phyloP scores from a whole-genome alignment of 2,888 invertebrate species.

The Stenodera caucasica region DNA sequence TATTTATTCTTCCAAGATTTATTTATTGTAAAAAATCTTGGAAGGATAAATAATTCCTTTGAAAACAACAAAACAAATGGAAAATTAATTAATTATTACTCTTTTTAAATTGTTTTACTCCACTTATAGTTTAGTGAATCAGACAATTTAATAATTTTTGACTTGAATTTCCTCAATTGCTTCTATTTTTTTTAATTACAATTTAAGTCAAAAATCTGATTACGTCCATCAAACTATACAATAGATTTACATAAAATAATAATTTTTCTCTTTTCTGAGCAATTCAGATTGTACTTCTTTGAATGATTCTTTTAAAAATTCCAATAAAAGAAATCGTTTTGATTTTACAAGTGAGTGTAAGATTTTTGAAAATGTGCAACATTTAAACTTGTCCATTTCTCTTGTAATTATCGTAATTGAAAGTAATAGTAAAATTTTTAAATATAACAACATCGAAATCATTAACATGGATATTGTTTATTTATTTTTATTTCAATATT shows the following conservation, averaged over 20 bases:
- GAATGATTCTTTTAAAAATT: background rate
- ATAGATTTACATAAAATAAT: too few relatives aligned
- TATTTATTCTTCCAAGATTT: background rate
- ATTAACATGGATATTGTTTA: background rate
- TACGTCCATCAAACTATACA: too few relatives aligned
- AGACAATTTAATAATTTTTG: too few relatives aligned
- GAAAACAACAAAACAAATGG: too few relatives aligned
- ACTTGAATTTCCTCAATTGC: too few relatives aligned
- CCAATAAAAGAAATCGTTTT: background rate
- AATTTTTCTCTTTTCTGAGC: constrained; percentile 16
- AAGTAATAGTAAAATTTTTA: constrained; percentile 10
- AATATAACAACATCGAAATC: constrained; percentile 13
- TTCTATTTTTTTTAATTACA: too few relatives aligned
- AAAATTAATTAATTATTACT: too few relatives aligned
- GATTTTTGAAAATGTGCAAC: constrained; percentile 22
- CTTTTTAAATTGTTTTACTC: too few relatives aligned
- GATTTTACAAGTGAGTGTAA: constrained; percentile 2
- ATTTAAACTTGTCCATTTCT: constrained; percentile 10
- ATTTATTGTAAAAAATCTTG: background rate
- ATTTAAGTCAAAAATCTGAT: too few relatives aligned
- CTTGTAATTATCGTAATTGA: too few relatives aligned
- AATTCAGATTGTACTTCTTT: constrained; percentile 19
- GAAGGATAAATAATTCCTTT: background rate
- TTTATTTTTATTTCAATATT: background rate
- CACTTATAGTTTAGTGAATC: too few relatives aligned